Evolutionary conservation across 2,888 invertebrate species (phyloP).

Genomic region (Copidosoma aretas): DNA sequence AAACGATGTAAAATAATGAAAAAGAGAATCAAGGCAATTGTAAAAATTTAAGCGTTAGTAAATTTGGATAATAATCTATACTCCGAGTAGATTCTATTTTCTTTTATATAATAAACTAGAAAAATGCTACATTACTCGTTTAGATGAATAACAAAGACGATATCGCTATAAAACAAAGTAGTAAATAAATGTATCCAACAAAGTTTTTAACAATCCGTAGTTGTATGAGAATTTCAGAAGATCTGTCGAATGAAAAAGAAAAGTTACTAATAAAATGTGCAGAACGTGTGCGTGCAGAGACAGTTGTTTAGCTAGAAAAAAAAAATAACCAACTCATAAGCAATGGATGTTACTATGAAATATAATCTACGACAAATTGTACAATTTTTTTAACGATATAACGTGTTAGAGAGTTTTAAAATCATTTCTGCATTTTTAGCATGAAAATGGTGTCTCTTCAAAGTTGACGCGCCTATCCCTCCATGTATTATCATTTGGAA

Average conservation of each 20-base stretch:
- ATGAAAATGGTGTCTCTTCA: conserved; percentile 18
- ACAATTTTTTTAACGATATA: conserved; percentile 53
- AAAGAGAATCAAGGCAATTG: conserved; percentile 3
- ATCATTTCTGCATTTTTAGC: conserved; percentile 21
- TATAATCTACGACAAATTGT: conserved; percentile 52
- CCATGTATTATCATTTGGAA: background rate
- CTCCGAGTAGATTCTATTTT: conserved; percentile 28
- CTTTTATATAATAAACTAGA: conserved; percentile 12
- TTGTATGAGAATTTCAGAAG: too few relatives aligned
- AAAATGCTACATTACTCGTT: conserved; percentile 17
- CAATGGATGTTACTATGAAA: conserved; percentile 60
- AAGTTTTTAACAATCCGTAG: conserved; percentile 21
- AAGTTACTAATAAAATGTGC: too few relatives aligned
- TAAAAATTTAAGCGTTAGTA: conserved; percentile 17
- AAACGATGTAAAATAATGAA: conserved; percentile 25
- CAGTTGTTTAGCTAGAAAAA: too few relatives aligned
- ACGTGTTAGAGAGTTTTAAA: conserved; percentile 1
- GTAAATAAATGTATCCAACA: conserved; percentile 12
- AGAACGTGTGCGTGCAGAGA: too few relatives aligned
- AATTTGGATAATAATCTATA: background rate
- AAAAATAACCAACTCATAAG: conserved; percentile 42
- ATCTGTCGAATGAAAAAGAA: too few relatives aligned
- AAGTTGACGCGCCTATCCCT: conserved; percentile 13
- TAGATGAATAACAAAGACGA: conserved; percentile 20
- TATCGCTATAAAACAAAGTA: conserved; percentile 20